phyloP scores from a whole-genome alignment of 2,888 invertebrate species.

The Gastracanthus pulcherrimus region DNA sequence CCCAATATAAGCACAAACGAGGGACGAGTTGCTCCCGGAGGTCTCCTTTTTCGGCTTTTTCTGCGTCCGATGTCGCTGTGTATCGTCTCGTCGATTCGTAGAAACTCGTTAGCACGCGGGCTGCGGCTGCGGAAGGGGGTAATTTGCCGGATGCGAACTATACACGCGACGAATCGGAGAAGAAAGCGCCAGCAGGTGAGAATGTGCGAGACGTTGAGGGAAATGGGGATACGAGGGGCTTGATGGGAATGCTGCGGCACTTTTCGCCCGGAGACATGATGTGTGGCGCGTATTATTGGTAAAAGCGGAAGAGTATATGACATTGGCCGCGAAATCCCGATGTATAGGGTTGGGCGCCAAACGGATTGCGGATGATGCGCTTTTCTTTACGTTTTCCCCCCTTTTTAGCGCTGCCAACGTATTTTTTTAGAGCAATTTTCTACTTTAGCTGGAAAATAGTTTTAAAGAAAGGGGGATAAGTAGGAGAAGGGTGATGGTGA shows the following conservation, averaged over 20 bases:
- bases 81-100: background rate
- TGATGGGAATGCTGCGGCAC: constrained; percentile 8
- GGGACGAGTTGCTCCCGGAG: constrained; percentile 34
- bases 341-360: background rate
- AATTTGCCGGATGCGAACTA: constrained; percentile 19
- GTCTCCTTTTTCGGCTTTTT: constrained; percentile 44
- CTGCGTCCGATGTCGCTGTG: background rate
- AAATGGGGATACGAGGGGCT: background rate
- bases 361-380: constrained; percentile 20
- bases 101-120: constrained; percentile 27
- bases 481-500: background rate
- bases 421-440: constrained; percentile 29
- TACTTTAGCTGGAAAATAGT: constrained; percentile 16
- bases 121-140: background rate
- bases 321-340: constrained; percentile 17
- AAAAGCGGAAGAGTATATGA: constrained; percentile 5
- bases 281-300: background rate
- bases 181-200: constrained; percentile 21
- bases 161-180: background rate
- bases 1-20: constrained; percentile 2
- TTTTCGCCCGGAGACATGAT: background rate
- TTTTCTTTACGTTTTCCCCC: constrained; percentile 6
- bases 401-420: background rate
- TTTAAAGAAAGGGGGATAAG: background rate
- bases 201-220: background rate